Evolutionary conservation across 1,140 invertebrate genomes (phyloP).

Genomic region (Ericerus pela): DNA sequence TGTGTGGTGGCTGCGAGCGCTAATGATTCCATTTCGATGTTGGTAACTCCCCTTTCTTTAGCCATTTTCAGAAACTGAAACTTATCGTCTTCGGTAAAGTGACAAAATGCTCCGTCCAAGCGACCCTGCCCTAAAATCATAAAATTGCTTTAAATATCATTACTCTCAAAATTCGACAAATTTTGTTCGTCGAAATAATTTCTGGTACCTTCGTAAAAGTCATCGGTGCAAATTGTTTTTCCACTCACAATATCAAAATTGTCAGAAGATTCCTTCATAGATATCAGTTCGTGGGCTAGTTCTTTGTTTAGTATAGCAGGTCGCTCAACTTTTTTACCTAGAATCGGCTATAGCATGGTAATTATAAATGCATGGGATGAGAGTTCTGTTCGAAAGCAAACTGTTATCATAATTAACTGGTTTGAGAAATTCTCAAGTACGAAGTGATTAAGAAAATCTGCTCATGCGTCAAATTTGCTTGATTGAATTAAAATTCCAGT

Average conservation of each 20-base stretch:
- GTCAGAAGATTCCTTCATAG: slow-evolving; percentile 53
- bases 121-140: slow-evolving; percentile 41
- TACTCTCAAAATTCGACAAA: no score
- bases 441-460: no score
- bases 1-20: slow-evolving; percentile 86
- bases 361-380: no score
- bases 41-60: slow-evolving; percentile 67
- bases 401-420: no score
- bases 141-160: no score
- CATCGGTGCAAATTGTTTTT: slow-evolving; percentile 88
- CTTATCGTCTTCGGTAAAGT: slow-evolving; percentile 79
- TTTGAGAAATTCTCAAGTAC: no score
- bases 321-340: slow-evolving; percentile 69
- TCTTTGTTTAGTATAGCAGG: slow-evolving; percentile 68
- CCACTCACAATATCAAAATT: slow-evolving; percentile 75
- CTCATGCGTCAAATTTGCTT: no score
- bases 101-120: slow-evolving; percentile 92
- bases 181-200: no score
- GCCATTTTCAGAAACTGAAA: slow-evolving; percentile 69
- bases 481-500: no score
- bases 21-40: slow-evolving; percentile 96
- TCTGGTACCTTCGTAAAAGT: slow-evolving; percentile 85
- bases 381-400: no score
- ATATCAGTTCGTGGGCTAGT: slow-evolving; percentile 60
- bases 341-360: slow-evolving; percentile 49